A percentile compares a stretch with the other conserved stretches of the same genome.
phyloP scores from a whole-genome alignment of 2,888 invertebrate genomes.

The Aporophyla nigra region DNA sequence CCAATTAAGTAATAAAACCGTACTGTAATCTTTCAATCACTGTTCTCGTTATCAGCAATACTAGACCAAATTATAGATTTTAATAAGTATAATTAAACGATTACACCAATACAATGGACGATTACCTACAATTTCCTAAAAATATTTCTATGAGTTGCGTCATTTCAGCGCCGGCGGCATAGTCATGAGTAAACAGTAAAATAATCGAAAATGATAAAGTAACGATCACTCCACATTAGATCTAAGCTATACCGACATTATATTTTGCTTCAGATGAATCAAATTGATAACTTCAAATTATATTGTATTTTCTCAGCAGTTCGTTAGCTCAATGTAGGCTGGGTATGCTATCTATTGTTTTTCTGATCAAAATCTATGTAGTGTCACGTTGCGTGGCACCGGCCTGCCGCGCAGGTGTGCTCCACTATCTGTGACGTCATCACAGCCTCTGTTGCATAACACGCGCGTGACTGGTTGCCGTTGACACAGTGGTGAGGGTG shows the following conservation, averaged over 20 bases:
- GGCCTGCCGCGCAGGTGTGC: background rate
- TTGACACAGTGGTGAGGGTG: background rate
- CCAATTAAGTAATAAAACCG: background rate
- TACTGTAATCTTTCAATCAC: conserved; percentile 24
- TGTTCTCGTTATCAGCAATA: conserved; percentile 7
- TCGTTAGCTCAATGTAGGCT: too few species aligned
- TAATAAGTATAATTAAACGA: background rate
- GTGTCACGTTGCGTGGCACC: background rate
- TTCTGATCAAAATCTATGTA: too few species aligned
- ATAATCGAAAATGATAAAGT: too few species aligned
- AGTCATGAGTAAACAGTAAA: too few species aligned
- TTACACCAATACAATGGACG: background rate
- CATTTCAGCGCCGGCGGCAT: background rate
- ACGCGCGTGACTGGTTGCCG: background rate
- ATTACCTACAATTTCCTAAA: background rate
- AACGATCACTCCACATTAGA: too few species aligned
- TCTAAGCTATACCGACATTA: too few species aligned
- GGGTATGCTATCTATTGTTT: too few species aligned
- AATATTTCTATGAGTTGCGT: background rate
- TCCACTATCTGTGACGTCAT: background rate
- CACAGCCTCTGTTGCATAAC: background rate
- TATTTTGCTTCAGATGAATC: too few species aligned
- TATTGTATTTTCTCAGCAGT: too few species aligned
- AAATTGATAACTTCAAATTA: too few species aligned
- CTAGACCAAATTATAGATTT: conserved; percentile 1